phyloP scores from a whole-genome alignment of 2,113 vertebrate genomes.

The Bufo bufo region DNA sequence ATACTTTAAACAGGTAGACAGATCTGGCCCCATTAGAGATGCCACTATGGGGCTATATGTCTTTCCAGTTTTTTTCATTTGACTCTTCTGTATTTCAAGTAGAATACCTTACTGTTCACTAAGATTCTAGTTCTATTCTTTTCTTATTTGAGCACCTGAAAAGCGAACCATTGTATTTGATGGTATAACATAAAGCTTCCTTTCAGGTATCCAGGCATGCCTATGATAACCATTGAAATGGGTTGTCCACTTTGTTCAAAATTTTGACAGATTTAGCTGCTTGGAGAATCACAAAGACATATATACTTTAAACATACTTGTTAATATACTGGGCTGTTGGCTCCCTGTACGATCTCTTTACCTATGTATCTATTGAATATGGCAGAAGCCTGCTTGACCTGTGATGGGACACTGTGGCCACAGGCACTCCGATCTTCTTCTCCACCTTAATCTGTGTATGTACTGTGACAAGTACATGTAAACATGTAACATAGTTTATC shows the following conservation, averaged over 20 bases:
- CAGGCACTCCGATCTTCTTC: no score
- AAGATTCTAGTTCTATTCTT: not conserved
- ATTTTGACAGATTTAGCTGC: not conserved
- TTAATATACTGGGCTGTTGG: not conserved
- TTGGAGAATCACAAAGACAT: not conserved
- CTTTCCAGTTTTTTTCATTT: not conserved
- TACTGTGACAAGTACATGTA: no score
- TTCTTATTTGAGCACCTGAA: conserved; percentile 23
- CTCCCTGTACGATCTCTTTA: not conserved
- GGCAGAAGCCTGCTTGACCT: not conserved
- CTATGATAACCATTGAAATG: not conserved
- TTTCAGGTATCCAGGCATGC: not conserved
- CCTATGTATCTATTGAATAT: not conserved
- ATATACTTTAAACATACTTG: not conserved
- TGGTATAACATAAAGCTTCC: not conserved
- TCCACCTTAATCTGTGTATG: no score
- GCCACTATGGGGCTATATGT: not conserved
- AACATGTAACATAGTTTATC: no score
- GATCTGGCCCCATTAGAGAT: not conserved
- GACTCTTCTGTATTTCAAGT: not conserved
- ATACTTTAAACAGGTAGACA: conserved; percentile 40
- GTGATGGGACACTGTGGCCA: not conserved
- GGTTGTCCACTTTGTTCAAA: not conserved
- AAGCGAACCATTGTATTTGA: not conserved
- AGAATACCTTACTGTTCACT: not conserved